A percentile compares a stretch with the other conserved stretches of the same genome.
phyloP scores from a whole-genome alignment of 2,888 invertebrate genomes.

The Spisula solida region DNA sequence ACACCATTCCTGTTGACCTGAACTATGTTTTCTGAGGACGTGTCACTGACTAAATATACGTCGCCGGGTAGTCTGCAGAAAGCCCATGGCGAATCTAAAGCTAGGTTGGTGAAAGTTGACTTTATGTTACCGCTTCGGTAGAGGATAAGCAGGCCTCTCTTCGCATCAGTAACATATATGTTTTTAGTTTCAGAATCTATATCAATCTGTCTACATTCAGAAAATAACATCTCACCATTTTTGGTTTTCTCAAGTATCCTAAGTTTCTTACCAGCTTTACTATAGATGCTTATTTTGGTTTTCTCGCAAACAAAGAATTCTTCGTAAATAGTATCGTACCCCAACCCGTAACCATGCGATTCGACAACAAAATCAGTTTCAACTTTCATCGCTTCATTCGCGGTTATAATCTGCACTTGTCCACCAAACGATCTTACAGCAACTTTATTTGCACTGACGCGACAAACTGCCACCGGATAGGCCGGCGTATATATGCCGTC shows the following conservation, averaged over 20 bases:
- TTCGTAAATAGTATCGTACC: background rate
- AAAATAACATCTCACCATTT: background rate
- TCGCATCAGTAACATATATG: conserved; percentile 22
- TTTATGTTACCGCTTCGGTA: conserved; percentile 17
- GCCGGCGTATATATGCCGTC: background rate
- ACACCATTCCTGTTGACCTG: conserved; percentile 11
- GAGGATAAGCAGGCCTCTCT: conserved; percentile 16
- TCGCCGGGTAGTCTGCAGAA: conserved; percentile 17
- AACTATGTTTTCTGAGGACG: background rate
- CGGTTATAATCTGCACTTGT: conserved; percentile 18
- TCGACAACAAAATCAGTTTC: background rate
- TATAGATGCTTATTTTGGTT: background rate
- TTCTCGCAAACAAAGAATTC: conserved; percentile 19
- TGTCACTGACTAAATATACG: background rate
- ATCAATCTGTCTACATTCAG: conserved; percentile 12
- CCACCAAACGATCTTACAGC: background rate
- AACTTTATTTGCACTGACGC: background rate
- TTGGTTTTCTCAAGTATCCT: background rate
- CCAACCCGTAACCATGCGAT: background rate
- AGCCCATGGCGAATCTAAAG: background rate
- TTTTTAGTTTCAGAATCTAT: conserved; percentile 28
- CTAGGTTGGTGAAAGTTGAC: background rate
- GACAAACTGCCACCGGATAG: conserved; percentile 12
- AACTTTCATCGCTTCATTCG: background rate
- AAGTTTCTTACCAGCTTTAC: conserved; percentile 1